phyloP scores from a whole-genome alignment of 1,140 invertebrate species.

The Neodiprion virginianus region DNA sequence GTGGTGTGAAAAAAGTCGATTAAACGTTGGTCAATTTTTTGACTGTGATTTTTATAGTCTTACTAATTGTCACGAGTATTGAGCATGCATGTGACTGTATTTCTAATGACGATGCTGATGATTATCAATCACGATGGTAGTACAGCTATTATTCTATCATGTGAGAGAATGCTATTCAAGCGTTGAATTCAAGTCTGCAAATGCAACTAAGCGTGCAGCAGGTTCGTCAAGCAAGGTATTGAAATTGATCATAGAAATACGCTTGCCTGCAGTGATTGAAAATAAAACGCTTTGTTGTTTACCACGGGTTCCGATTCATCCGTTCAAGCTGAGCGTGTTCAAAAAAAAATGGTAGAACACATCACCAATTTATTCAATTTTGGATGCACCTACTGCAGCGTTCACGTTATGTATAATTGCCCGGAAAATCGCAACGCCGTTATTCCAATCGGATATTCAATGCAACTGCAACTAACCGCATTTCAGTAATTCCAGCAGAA shows the following conservation, averaged over 20 bases:
- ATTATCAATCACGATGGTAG: too few relatives aligned
- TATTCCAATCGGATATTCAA: not conserved
- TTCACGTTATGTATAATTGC: not conserved
- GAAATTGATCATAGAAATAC: too few relatives aligned
- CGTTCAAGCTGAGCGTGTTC: not conserved
- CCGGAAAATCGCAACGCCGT: not conserved
- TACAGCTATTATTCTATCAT: too few relatives aligned
- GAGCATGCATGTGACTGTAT: too few relatives aligned
- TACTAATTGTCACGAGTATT: too few relatives aligned
- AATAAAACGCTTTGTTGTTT: not conserved
- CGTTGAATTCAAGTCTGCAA: too few relatives aligned
- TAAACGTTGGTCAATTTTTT: not conserved
- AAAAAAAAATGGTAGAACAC: not conserved
- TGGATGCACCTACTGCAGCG: not conserved
- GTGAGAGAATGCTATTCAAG: too few relatives aligned
- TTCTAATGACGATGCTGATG: too few relatives aligned
- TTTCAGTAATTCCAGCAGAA: not conserved
- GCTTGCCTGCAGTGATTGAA: too few relatives aligned
- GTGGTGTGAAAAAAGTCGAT: not conserved
- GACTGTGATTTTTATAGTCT: too few relatives aligned
- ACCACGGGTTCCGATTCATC: not conserved
- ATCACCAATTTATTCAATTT: not conserved
- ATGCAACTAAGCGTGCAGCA: too few relatives aligned
- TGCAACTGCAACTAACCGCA: not conserved
- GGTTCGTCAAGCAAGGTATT: too few relatives aligned